These are phyloP conservation scores for Marmota monax DNA, from an alignment of 2,113 vertebrate species.

Conservation along the genomic window DNA sequence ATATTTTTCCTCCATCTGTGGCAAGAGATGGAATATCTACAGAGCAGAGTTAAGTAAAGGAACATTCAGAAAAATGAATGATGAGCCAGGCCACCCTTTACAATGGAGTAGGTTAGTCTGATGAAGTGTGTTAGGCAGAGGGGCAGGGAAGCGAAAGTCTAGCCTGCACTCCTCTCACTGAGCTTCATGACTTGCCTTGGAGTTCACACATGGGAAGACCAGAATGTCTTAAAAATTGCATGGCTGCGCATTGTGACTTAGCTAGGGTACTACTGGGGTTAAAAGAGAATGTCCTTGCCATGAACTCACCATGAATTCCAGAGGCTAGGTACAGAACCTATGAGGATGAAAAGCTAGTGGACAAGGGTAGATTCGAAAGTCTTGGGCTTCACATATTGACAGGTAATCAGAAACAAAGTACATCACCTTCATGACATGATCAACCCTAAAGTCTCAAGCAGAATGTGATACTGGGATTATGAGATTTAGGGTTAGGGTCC, in stretches of 20 bases:
- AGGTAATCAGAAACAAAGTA: neutral
- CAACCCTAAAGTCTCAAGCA: neutral
- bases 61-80: neutral
- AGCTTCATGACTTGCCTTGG: neutral
- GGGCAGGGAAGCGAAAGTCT: neutral
- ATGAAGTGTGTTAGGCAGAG: no score
- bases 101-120: neutral
- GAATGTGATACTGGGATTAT: neutral
- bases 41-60: neutral
- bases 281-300: neutral
- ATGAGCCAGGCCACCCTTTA: neutral
- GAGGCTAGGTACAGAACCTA: neutral
- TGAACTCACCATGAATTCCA: neutral
- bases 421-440: neutral
- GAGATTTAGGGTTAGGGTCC: neutral
- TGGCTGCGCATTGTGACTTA: neutral
- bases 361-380: neutral
- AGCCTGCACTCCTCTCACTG: neutral
- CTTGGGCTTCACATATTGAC: neutral
- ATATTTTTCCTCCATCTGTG: neutral
- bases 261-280: neutral
- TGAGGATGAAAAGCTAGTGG: neutral
- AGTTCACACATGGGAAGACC: neutral
- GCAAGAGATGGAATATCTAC: neutral
- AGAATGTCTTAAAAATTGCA: neutral